Percentiles rank a stretch among this genome's conserved stretches.
Evolutionary conservation across 2,797 vertebrate species (phyloP).

Genomic region (Esox masquinongy): DNA sequence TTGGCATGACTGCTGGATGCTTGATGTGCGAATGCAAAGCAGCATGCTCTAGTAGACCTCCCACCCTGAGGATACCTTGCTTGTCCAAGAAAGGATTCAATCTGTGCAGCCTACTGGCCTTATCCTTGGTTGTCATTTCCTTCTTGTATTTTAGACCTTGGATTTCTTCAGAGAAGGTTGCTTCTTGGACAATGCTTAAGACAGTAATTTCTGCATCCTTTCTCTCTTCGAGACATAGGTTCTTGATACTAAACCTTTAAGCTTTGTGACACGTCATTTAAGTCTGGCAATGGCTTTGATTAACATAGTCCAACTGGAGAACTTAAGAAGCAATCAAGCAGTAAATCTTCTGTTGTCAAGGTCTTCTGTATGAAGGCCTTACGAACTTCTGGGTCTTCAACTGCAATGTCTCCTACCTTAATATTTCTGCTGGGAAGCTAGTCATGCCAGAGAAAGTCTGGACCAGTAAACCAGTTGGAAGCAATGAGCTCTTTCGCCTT

Average conservation of each 20-base stretch:
- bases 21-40: slow-evolving; percentile 31
- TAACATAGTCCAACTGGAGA: slow-evolving; percentile 35
- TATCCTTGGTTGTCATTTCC: slow-evolving; percentile 8
- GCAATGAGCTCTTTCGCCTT: slow-evolving; percentile 12
- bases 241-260: slow-evolving; percentile 5
- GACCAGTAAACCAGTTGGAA: slow-evolving; percentile 42
- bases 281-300: slow-evolving; percentile 36
- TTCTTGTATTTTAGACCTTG: slow-evolving; percentile 7
- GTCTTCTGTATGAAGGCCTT: too few relatives aligned
- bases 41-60: slow-evolving; percentile 17
- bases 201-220: slow-evolving; percentile 16
- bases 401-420: too few relatives aligned
- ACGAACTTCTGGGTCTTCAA: too few relatives aligned
- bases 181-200: slow-evolving; percentile 15
- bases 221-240: slow-evolving; percentile 10
- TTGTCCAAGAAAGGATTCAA: slow-evolving; percentile 31
- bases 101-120: slow-evolving; percentile 12
- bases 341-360: not conserved
- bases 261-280: slow-evolving; percentile 4
- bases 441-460: slow-evolving; percentile 19
- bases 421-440: slow-evolving; percentile 13
- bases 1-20: slow-evolving; percentile 39
- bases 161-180: slow-evolving; percentile 31
- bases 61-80: slow-evolving; percentile 26
- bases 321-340: slow-evolving; percentile 18